Percentiles rank a stretch among this genome's conserved stretches.
Conservation (phyloP, 2,797 vertebrate genomes). For the Tympanoctomys barrerae region DNA sequence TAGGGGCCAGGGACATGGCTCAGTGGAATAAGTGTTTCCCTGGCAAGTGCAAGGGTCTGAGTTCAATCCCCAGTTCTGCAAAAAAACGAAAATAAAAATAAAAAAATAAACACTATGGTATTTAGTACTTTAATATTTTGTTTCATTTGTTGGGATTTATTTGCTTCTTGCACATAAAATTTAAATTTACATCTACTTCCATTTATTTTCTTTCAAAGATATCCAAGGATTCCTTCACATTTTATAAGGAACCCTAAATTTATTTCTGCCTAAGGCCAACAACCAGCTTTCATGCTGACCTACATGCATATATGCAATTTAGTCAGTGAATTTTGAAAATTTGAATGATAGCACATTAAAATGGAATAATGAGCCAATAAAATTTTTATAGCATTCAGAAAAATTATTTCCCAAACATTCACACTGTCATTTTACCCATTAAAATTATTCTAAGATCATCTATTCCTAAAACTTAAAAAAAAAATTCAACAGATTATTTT, state of each 20-base stretch:
- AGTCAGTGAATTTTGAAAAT: slow-evolving; percentile 67
- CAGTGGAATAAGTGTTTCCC: too few species aligned
- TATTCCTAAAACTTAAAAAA: slow-evolving; percentile 53
- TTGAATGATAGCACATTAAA: slow-evolving; percentile 70
- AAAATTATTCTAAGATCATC: slow-evolving; percentile 65
- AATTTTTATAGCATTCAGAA: slow-evolving; percentile 66
- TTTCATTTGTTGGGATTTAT: slow-evolving; percentile 69
- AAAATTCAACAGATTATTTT: not conserved
- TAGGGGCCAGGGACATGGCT: too few species aligned
- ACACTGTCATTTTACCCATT: slow-evolving; percentile 56
- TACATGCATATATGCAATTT: slow-evolving; percentile 44
- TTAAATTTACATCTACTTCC: slow-evolving; percentile 69
- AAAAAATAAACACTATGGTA: not conserved
- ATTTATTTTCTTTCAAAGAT: slow-evolving; percentile 66
- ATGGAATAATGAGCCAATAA: slow-evolving; percentile 76
- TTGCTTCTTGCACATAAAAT: slow-evolving; percentile 61
- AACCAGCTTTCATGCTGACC: slow-evolving; percentile 66
- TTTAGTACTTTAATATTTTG: slow-evolving; percentile 65
- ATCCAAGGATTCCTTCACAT: slow-evolving; percentile 52
- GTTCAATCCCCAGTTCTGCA: too few species aligned
- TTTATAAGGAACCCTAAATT: slow-evolving; percentile 70
- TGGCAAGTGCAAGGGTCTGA: too few species aligned
- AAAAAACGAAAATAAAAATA: too few species aligned
- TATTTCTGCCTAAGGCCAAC: slow-evolving; percentile 46
- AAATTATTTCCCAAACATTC: slow-evolving; percentile 73